Evolutionary conservation across 2,888 invertebrate genomes (phyloP).

Genomic region (Incurvaria masculella): DNA sequence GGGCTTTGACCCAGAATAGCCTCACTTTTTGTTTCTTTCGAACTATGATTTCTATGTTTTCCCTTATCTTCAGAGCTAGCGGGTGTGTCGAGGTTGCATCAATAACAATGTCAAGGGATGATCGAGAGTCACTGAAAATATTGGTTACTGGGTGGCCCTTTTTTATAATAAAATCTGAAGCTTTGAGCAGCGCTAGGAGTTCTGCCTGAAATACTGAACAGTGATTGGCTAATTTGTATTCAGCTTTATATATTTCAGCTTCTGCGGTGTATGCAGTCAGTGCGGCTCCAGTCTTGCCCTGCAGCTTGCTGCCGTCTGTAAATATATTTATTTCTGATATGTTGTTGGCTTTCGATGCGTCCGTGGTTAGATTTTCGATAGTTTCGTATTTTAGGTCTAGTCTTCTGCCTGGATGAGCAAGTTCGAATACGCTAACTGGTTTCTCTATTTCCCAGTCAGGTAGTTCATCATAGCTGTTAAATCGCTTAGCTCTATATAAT

Average conservation of each 20-base stretch:
- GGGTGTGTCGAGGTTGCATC: background rate
- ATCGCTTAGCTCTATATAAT: slow-evolving; percentile 8
- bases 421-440: background rate
- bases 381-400: too few relatives aligned
- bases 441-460: slow-evolving; percentile 7
- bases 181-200: background rate
- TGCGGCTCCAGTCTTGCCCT: slow-evolving; percentile 1
- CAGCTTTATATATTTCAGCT: background rate
- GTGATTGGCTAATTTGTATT: background rate
- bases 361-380: too few relatives aligned
- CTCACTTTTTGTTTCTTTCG: background rate
- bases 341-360: background rate
- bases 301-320: slow-evolving; percentile 4
- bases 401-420: too few relatives aligned
- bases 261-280: background rate
- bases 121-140: background rate
- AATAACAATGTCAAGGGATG: background rate
- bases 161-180: background rate
- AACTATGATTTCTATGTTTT: background rate
- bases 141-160: background rate
- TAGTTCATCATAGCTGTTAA: background rate
- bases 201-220: slow-evolving; percentile 4
- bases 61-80: background rate
- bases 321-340: background rate
- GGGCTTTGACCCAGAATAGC: background rate